Conservation (phyloP, 2,113 vertebrate species). For the Salvelinus namaycush region DNA sequence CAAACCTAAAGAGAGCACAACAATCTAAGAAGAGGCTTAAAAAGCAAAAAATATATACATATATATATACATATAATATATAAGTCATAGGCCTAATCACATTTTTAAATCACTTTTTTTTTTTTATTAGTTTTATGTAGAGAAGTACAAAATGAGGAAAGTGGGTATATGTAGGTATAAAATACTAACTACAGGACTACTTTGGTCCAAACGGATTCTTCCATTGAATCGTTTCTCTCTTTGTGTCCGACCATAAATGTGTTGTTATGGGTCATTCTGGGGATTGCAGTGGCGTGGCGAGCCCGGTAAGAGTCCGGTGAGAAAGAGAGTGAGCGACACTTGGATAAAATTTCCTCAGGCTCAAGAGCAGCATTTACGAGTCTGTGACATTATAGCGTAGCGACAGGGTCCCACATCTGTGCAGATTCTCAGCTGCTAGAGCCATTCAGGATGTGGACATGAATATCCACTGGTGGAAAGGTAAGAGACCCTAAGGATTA, state of each 20-base stretch:
- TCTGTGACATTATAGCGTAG: conserved; percentile 56
- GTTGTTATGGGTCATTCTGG: not conserved
- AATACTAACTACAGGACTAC: too few relatives aligned
- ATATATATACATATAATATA: too few relatives aligned
- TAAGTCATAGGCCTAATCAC: too few relatives aligned
- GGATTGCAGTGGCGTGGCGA: not conserved
- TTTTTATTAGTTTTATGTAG: too few relatives aligned
- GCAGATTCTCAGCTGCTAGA: conserved; percentile 61
- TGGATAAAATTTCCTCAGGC: conserved; percentile 51
- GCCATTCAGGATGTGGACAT: conserved; percentile 43
- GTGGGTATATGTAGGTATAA: too few relatives aligned
- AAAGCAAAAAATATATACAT: not conserved
- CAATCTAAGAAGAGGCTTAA: conserved; percentile 17
- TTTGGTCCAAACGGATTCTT: too few relatives aligned
- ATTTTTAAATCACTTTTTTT: too few relatives aligned
- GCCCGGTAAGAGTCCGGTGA: not conserved
- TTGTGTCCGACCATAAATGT: too few relatives aligned
- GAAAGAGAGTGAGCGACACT: conserved; percentile 43
- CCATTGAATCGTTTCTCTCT: too few relatives aligned
- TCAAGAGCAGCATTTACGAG: conserved; percentile 54
- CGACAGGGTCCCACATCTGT: conserved; percentile 61
- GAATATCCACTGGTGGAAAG: not conserved
- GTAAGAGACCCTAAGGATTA: not conserved
- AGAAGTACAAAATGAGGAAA: too few relatives aligned
- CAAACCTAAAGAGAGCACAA: conserved; percentile 36